Percentiles rank a stretch among this genome's conserved stretches.
Evolutionary conservation across 2,113 vertebrate species (phyloP).

Genomic region (Acinonyx jubatus): DNA sequence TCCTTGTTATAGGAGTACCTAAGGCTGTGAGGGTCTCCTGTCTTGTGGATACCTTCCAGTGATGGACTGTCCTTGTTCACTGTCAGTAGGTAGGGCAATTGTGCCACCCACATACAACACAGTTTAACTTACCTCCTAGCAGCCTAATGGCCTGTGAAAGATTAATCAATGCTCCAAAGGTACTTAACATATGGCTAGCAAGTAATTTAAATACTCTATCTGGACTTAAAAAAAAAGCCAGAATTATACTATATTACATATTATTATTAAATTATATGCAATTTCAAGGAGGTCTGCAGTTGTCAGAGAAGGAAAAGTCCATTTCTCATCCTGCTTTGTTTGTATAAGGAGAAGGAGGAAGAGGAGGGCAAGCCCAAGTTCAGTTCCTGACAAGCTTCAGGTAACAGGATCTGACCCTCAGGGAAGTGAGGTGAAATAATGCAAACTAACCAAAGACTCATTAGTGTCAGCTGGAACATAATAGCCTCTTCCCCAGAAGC

Average conservation of each 20-base stretch:
- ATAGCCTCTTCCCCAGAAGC: not conserved
- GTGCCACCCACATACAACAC: not conserved
- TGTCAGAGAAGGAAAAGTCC: not conserved
- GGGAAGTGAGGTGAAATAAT: not conserved
- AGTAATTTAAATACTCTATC: not conserved
- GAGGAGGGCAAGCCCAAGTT: not conserved
- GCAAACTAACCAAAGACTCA: not conserved
- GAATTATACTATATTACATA: not conserved
- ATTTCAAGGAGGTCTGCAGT: conserved; percentile 10
- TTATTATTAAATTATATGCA: not conserved
- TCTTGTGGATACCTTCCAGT: not conserved
- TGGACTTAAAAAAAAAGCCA: not conserved
- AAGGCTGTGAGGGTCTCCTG: not conserved
- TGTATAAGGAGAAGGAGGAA: not conserved
- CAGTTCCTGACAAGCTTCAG: not conserved
- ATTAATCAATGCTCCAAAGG: not conserved
- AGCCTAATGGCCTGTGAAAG: not conserved
- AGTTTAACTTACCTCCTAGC: not conserved
- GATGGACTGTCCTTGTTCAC: not conserved
- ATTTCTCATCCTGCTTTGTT: not conserved
- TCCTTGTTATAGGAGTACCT: not conserved
- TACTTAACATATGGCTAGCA: not conserved
- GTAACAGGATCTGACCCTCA: not conserved
- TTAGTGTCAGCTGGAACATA: not conserved
- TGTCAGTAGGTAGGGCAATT: not conserved